Percentiles rank a stretch among this genome's conserved stretches.
Evolutionary conservation across 1,140 invertebrate species (phyloP).

Genomic region (Cotesia glomerata): DNA sequence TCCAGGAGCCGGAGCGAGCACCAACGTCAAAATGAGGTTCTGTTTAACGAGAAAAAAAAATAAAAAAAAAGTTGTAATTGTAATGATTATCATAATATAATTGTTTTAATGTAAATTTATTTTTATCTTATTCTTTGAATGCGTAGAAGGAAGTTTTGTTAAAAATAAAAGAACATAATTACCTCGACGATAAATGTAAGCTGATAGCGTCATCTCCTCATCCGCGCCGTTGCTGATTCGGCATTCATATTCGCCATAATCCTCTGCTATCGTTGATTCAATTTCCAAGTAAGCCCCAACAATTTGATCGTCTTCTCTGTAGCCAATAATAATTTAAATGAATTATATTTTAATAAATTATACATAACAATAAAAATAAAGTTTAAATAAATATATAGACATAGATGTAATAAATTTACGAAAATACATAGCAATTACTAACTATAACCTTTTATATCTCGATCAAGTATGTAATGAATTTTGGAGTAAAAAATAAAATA

Average conservation of each 20-base stretch:
- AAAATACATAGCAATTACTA: no score
- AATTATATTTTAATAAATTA: background rate
- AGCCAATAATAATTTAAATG: slow-evolving; percentile 29
- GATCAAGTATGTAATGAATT: background rate
- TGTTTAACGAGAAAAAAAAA: slow-evolving; percentile 39
- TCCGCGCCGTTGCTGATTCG: slow-evolving; percentile 63
- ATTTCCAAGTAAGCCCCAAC: slow-evolving; percentile 74
- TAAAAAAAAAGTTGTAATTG: background rate
- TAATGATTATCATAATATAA: background rate
- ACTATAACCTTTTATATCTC: no score
- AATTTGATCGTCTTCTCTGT: slow-evolving; percentile 73
- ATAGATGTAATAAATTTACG: background rate
- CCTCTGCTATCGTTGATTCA: slow-evolving; percentile 65
- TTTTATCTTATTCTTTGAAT: slow-evolving; percentile 18
- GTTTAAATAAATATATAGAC: slow-evolving; percentile 2
- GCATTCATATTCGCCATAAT: slow-evolving; percentile 75
- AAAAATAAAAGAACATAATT: slow-evolving; percentile 25
- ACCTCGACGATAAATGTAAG: slow-evolving; percentile 60
- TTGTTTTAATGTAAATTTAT: slow-evolving; percentile 3
- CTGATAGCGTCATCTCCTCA: slow-evolving; percentile 57
- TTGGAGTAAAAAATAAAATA: background rate
- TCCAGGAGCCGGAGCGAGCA: slow-evolving; percentile 55
- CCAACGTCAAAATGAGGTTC: slow-evolving; percentile 53
- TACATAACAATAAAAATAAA: background rate
- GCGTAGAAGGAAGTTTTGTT: slow-evolving; percentile 5